Evolutionary conservation across 2,888 invertebrate species (phyloP).

Genomic region (Agrotis ipsilon): DNA sequence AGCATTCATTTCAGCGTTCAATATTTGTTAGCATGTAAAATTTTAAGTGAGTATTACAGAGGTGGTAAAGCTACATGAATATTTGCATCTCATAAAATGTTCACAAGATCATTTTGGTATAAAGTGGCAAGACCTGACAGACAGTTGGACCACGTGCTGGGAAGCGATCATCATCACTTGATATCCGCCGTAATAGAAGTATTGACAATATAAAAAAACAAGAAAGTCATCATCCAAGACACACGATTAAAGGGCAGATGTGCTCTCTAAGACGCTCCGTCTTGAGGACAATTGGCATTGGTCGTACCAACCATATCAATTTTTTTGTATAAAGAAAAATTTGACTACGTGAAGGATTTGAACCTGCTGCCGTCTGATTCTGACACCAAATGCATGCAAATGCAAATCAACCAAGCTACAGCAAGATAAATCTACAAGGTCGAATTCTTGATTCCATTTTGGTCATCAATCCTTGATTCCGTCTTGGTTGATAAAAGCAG

Average conservation of each 20-base stretch:
- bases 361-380: too few relatives aligned
- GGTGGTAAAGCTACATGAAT: background rate
- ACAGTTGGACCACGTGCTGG: background rate
- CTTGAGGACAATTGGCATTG: too few relatives aligned
- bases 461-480: too few relatives aligned
- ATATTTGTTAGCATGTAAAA: conserved; percentile 26
- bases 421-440: too few relatives aligned
- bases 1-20: conserved; percentile 15
- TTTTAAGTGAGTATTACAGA: conserved; percentile 18
- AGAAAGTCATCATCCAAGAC: background rate
- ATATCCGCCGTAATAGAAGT: background rate
- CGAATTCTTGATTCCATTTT: too few relatives aligned
- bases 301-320: too few relatives aligned
- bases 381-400: too few relatives aligned
- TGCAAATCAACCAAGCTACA: too few relatives aligned
- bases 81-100: conserved; percentile 2
- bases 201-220: background rate
- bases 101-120: background rate
- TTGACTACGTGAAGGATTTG: too few relatives aligned
- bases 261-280: too few relatives aligned
- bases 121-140: background rate
- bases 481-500: too few relatives aligned
- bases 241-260: background rate
- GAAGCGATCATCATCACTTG: background rate
- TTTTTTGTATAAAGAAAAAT: too few relatives aligned